phyloP scores from a whole-genome alignment of 2,888 invertebrate species.

The Trichogramma evanescens region DNA sequence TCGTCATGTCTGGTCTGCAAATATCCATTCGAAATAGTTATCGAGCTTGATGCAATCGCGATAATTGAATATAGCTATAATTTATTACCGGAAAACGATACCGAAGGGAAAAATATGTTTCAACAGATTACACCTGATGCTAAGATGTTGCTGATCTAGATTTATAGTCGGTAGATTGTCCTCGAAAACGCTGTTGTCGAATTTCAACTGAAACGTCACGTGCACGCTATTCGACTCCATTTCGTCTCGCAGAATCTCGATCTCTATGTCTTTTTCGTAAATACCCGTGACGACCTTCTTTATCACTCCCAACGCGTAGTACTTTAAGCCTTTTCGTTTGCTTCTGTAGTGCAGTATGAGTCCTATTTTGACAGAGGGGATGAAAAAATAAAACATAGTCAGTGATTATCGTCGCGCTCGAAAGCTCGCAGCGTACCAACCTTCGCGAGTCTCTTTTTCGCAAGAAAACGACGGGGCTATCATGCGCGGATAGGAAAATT shows the following conservation, averaged over 20 bases:
- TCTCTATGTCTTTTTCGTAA: slow-evolving; percentile 90
- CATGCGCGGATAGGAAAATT: slow-evolving; percentile 89
- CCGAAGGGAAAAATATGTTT: slow-evolving; percentile 98
- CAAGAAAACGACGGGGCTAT: slow-evolving; percentile 94
- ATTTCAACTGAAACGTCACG: slow-evolving; percentile 87
- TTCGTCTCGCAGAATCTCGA: slow-evolving; percentile 82
- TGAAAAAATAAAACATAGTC: no score
- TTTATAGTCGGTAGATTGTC: slow-evolving; percentile 78
- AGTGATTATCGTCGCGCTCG: no score
- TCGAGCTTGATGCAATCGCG: not conserved
- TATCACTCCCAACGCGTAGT: slow-evolving; percentile 96
- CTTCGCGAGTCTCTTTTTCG: slow-evolving; percentile 84
- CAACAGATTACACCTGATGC: slow-evolving; percentile 80
- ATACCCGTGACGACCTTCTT: slow-evolving; percentile 86
- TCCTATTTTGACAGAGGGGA: slow-evolving; percentile 49
- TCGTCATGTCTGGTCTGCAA: slow-evolving; percentile 75
- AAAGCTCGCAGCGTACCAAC: slow-evolving; percentile 22
- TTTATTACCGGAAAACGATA: slow-evolving; percentile 83
- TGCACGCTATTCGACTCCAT: slow-evolving; percentile 84
- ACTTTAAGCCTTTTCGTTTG: slow-evolving; percentile 86
- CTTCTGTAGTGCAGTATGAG: slow-evolving; percentile 89
- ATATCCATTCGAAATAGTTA: not conserved
- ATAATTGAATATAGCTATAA: no score
- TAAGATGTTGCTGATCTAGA: slow-evolving; percentile 79
- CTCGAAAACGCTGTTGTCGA: slow-evolving; percentile 88